Evolutionary conservation across 2,113 vertebrate genomes (phyloP), one percentile per base, ranked within the genome.

Genomic region (Panthera leo): DNA sequence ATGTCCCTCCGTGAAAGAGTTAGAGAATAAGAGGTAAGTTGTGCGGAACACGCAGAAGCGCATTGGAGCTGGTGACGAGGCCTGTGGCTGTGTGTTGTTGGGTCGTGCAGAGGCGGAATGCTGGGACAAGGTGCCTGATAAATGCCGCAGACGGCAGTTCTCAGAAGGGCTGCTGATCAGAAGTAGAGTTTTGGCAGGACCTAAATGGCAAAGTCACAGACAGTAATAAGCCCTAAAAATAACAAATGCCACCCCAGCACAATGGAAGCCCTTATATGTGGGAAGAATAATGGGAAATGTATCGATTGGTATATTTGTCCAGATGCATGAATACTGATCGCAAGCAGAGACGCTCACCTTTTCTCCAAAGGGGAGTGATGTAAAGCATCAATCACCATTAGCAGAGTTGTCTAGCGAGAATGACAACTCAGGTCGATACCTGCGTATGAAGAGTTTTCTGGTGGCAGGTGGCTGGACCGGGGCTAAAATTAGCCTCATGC

Each of bases 221-320:
- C 89, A 90, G n/a, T 95, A 96, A 85, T 75, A 55, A 75, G 58
- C 42, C 92, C 95, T 97, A 97, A 97, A 98, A 97, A 98, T 96
- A 97, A 65, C 78, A 93, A 14, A 70, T 82, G 92, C 94, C 87
- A 55, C 34, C 73, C 79, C 82, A 98, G 96, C 96, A 85, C 78
- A 95, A 78, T 34, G n/a, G 68, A 85, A 93, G 93, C 53, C 91
- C 53, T 94, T 19, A 29, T 87, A 34, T 97, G 89, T 80, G 89
- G 97, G 84, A 85, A 39, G 75, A 51, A 0, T 97, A 94, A 98
- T 96, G 95, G 95, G 79, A 96, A 92, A 61, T 13, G 34, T 76
- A 97, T 97, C 2, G 96, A 97, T 96, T 53, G 78, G 71, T 16
- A 8, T 90, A 95, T 96, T 95, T 67, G 53, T 76, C 84, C 75